Evolutionary conservation across 2,888 invertebrate species (phyloP).

Genomic region (Cordilura impudica): DNA sequence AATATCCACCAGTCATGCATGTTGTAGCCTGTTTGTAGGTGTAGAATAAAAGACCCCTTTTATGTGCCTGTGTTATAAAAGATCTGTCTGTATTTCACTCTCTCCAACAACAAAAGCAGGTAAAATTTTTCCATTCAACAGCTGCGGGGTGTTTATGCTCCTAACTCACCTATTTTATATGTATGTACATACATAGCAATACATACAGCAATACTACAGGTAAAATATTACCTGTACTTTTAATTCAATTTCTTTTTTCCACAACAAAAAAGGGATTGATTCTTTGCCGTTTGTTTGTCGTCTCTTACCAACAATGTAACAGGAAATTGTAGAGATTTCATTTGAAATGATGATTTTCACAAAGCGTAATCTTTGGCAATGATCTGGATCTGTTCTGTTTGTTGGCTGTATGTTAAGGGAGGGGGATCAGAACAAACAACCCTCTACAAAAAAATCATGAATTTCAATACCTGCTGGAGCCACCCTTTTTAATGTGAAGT

Average conservation of each 20-base stretch:
- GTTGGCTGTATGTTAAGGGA: not conserved
- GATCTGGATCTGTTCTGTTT: not conserved
- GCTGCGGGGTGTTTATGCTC: constrained; percentile 60
- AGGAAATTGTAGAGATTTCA: constrained; percentile 53
- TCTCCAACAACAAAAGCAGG: constrained; percentile 53
- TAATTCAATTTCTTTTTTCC: not conserved
- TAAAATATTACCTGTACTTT: constrained; percentile 53
- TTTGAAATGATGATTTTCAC: not conserved
- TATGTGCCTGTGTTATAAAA: not conserved
- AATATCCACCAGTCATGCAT: not conserved
- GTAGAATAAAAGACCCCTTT: constrained; percentile 3
- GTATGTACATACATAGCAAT: too few relatives aligned
- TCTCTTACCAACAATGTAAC: constrained; percentile 40
- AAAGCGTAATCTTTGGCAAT: not conserved
- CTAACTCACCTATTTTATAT: constrained; percentile 30
- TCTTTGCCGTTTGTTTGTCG: constrained; percentile 7
- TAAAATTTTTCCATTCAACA: constrained; percentile 53
- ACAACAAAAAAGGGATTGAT: constrained; percentile 25
- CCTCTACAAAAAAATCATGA: constrained; percentile 3
- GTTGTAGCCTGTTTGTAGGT: constrained; percentile 50
- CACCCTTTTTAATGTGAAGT: constrained; percentile 21
- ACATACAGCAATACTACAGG: constrained; percentile 31
- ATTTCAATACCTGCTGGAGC: constrained; percentile 46
- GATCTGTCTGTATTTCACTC: too few relatives aligned
- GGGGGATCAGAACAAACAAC: constrained; percentile 46